Percentiles rank a stretch among this genome's conserved stretches.
phyloP scores from a whole-genome alignment of 2,113 vertebrate species.

The Varanus salvator region DNA sequence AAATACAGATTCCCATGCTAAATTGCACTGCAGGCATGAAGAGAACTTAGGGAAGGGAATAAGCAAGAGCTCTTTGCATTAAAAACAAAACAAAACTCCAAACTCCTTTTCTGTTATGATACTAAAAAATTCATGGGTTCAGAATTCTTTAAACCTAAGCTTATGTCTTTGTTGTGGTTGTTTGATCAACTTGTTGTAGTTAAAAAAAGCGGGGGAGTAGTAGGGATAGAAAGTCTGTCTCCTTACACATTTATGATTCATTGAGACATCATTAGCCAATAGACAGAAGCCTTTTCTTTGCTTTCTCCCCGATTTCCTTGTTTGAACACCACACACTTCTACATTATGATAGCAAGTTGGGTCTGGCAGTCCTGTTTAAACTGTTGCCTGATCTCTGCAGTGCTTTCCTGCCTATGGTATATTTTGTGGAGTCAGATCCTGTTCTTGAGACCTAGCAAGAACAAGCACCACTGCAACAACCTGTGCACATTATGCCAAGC shows the following conservation, averaged over 20 bases:
- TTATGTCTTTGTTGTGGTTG: no score
- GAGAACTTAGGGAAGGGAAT: no score
- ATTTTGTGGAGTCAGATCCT: not conserved
- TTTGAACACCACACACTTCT: not conserved
- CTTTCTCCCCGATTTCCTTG: not conserved
- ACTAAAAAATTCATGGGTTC: no score
- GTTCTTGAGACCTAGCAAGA: not conserved
- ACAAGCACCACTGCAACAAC: not conserved
- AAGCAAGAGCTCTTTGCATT: no score
- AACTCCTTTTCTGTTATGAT: no score
- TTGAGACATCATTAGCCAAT: not conserved
- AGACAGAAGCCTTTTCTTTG: not conserved
- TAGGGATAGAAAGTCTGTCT: no score
- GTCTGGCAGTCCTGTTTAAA: not conserved
- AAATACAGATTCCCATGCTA: not conserved
- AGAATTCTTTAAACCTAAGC: no score
- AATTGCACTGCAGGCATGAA: no score
- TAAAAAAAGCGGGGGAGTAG: no score
- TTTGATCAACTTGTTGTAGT: no score
- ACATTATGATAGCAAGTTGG: not conserved
- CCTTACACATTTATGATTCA: not conserved
- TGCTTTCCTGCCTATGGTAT: not conserved
- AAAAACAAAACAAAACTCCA: no score
- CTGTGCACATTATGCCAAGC: not conserved
- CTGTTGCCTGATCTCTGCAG: not conserved